A percentile compares a stretch with the other conserved stretches of the same genome.
phyloP scores from a whole-genome alignment of 2,113 vertebrate species.

The Puffinus mauretanicus region DNA sequence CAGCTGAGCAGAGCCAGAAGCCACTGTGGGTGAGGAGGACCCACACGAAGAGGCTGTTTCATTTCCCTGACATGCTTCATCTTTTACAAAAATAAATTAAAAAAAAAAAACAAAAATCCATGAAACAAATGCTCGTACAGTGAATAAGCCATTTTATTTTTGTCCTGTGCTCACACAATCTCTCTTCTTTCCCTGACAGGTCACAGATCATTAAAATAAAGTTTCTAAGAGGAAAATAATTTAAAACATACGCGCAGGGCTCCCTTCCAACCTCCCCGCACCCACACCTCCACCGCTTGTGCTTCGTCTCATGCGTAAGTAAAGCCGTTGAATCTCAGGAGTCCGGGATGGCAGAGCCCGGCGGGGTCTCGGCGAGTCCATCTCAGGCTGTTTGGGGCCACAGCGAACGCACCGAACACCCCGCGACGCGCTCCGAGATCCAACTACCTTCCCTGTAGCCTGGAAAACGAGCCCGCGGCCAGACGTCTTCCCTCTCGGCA shows the following conservation, averaged over 20 bases:
- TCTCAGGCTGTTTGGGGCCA: not conserved
- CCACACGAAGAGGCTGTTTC: not conserved
- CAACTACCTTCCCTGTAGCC: not conserved
- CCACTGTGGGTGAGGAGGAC: not conserved
- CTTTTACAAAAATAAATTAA: not conserved
- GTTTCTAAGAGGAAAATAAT: slow-evolving; percentile 71
- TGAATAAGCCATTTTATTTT: slow-evolving; percentile 77
- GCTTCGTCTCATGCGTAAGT: slow-evolving; percentile 19
- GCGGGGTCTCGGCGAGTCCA: not conserved
- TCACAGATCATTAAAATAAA: slow-evolving; percentile 77
- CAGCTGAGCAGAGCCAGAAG: not conserved
- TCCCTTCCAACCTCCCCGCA: slow-evolving; percentile 43
- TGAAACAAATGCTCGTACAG: slow-evolving; percentile 33
- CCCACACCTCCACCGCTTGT: slow-evolving; percentile 42
- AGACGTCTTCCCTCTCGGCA: not conserved
- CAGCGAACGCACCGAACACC: accelerated
- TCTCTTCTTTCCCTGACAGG: slow-evolving; percentile 74
- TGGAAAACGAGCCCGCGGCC: not conserved
- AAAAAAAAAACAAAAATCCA: not conserved
- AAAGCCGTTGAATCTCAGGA: not conserved
- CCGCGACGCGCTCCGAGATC: not conserved
- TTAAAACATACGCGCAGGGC: slow-evolving; percentile 54
- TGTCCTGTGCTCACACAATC: slow-evolving; percentile 79
- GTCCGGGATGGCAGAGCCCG: not conserved
- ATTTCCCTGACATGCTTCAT: not conserved